phyloP scores from a whole-genome alignment of 2,888 invertebrate genomes.

The Drosophila buzzatii region DNA sequence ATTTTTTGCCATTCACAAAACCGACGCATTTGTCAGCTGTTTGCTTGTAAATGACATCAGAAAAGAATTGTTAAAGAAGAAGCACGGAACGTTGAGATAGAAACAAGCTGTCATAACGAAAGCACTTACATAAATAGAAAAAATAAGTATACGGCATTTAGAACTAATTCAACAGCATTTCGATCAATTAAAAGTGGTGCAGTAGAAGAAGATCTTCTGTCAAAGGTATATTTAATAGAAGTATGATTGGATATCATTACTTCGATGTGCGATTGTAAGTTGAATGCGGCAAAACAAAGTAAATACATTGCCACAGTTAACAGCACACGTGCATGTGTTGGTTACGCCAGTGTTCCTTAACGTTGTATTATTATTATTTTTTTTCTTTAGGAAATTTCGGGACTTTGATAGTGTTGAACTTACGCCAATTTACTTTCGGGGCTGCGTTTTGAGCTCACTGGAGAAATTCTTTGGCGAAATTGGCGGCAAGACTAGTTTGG shows the following conservation, averaged over 20 bases:
- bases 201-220: background rate
- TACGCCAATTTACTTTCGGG: slow-evolving; percentile 87
- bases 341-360: slow-evolving; percentile 11
- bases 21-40: background rate
- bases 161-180: slow-evolving; percentile 29
- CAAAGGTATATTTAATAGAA: slow-evolving; percentile 34
- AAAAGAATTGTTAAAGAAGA: slow-evolving; percentile 22
- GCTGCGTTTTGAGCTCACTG: slow-evolving; percentile 87
- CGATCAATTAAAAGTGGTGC: slow-evolving; percentile 10
- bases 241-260: slow-evolving; percentile 86
- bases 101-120: slow-evolving; percentile 11
- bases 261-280: slow-evolving; percentile 87
- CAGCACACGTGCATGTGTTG: slow-evolving; percentile 58
- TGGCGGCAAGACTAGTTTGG: slow-evolving; percentile 86
- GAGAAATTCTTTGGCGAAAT: slow-evolving; percentile 87
- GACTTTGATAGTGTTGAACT: slow-evolving; percentile 83
- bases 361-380: background rate
- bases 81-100: slow-evolving; percentile 16
- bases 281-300: background rate
- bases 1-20: slow-evolving; percentile 33
- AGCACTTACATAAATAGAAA: slow-evolving; percentile 65
- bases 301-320: background rate
- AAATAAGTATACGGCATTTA: slow-evolving; percentile 45
- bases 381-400: slow-evolving; percentile 85
- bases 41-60: background rate